Evolutionary conservation across 2,113 vertebrate species (phyloP).

Genomic region (Dolichallabes microphthalmus): DNA sequence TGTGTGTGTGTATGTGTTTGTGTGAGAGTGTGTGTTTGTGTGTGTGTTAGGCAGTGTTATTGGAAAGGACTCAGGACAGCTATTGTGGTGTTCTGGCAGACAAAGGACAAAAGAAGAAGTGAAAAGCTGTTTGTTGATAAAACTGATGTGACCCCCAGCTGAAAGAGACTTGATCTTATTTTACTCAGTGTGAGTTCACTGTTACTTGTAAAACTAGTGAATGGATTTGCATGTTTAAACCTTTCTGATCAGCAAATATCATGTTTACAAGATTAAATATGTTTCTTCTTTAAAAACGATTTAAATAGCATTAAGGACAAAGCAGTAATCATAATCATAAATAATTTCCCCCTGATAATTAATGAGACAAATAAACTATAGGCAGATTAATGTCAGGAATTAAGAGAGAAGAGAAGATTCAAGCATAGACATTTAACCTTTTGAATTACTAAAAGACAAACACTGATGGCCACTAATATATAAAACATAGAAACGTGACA

Average conservation of each 20-base stretch:
- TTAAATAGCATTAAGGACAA: neutral
- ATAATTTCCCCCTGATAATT: neutral
- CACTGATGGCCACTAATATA: too few species aligned
- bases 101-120: constrained; percentile 50
- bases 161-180: constrained; percentile 45
- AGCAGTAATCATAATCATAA: neutral
- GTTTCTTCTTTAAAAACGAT: neutral
- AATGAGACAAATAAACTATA: neutral
- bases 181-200: constrained; percentile 32
- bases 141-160: constrained; percentile 48
- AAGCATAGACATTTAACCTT: too few species aligned
- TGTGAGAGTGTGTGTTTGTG: constrained; percentile 20
- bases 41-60: constrained; percentile 14
- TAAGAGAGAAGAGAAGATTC: too few species aligned
- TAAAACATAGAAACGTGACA: too few species aligned
- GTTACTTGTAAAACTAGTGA: constrained; percentile 1
- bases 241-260: neutral
- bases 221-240: constrained; percentile 5
- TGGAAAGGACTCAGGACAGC: constrained; percentile 47
- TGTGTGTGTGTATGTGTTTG: constrained; percentile 34
- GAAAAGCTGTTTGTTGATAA: constrained; percentile 51
- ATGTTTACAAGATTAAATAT: neutral
- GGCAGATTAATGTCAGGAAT: too few species aligned
- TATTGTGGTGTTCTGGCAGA: constrained; percentile 49
- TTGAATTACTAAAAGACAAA: too few species aligned